A percentile compares a stretch with the other conserved stretches of the same genome.
These are phyloP conservation scores for Drosophila meridiana DNA, from an alignment of 2,888 invertebrate genomes.

Conservation along the genomic window DNA sequence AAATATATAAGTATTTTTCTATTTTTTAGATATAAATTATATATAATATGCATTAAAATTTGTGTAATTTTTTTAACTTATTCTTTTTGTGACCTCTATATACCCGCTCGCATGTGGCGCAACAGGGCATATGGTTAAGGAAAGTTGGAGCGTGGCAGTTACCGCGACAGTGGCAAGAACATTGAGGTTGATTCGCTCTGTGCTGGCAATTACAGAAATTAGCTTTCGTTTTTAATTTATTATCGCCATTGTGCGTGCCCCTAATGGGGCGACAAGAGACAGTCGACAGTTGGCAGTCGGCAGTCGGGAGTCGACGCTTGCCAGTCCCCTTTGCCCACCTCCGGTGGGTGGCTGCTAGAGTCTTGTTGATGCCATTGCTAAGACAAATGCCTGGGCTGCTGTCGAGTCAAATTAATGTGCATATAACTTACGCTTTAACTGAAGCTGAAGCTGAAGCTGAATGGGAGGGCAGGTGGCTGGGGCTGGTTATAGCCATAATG, in stretches of 20 bases:
- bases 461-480: neutral
- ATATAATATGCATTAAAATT: neutral
- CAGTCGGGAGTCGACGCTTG: slow-evolving; percentile 6
- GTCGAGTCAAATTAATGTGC: slow-evolving; percentile 74
- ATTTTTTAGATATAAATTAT: neutral
- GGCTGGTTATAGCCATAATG: slow-evolving; percentile 50
- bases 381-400: slow-evolving; percentile 70
- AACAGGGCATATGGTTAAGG: slow-evolving; percentile 17
- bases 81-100: neutral
- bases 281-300: slow-evolving; percentile 6
- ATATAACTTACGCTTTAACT: slow-evolving; percentile 58
- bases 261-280: slow-evolving; percentile 71
- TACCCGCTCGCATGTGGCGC: neutral
- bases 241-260: slow-evolving; percentile 75
- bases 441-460: neutral
- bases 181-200: slow-evolving; percentile 68
- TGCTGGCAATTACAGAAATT: slow-evolving; percentile 77
- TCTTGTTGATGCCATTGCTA: slow-evolving; percentile 37
- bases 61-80: no score
- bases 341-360: neutral
- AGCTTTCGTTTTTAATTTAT: slow-evolving; percentile 81
- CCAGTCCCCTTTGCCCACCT: slow-evolving; percentile 3
- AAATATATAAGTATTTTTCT: neutral
- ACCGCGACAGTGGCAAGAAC: slow-evolving; percentile 39
- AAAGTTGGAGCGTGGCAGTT: slow-evolving; percentile 16